phyloP scores from a whole-genome alignment of 2,113 vertebrate species.

The Pterocles orientalis region DNA sequence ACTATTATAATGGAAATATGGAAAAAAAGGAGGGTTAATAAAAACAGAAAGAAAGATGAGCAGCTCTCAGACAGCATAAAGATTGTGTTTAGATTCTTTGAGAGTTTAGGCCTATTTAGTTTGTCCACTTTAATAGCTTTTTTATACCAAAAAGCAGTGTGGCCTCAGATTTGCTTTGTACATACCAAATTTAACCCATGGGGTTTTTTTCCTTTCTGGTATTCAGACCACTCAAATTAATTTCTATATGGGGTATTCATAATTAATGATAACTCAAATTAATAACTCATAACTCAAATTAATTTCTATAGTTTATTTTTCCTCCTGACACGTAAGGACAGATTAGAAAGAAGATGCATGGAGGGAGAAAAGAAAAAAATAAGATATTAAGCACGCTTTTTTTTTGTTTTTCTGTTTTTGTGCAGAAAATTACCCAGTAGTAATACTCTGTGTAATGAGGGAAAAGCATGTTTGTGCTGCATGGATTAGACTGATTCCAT shows the following conservation, averaged over 20 bases:
- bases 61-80: not conserved
- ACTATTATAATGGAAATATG: not conserved
- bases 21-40: not conserved
- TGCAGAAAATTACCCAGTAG: not conserved
- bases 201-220: not conserved
- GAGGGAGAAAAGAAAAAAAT: not conserved
- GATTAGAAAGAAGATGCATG: not conserved
- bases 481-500: slow-evolving; percentile 23
- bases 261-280: too few species aligned
- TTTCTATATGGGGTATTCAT: not conserved
- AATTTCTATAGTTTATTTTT: not conserved
- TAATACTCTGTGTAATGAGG: not conserved
- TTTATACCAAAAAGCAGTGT: not conserved
- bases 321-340: not conserved
- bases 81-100: not conserved
- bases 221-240: not conserved
- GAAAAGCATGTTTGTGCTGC: not conserved
- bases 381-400: not conserved
- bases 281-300: not conserved
- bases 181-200: not conserved
- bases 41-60: not conserved
- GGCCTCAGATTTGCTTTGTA: not conserved
- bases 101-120: not conserved
- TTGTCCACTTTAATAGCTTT: not conserved
- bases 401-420: slow-evolving; percentile 22